Base-by-base conservation (phyloP, 30 jellyfish, hydroid and myxozoan species). In the Aurelia coerulea region DNA sequence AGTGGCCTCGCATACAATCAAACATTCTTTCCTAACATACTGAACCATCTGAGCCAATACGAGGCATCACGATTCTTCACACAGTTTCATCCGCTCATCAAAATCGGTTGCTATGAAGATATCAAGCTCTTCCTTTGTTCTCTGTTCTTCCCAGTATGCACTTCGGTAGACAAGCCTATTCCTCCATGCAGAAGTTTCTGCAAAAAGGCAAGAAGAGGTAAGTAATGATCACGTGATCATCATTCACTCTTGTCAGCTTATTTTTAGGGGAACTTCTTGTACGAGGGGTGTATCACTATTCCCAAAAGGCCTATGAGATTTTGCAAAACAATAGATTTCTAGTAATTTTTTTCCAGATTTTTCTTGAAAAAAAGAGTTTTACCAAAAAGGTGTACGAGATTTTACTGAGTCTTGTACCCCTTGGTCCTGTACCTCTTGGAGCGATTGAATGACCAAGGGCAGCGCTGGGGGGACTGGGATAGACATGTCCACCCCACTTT, bases 141-240 rank as follows among this genome's bases (percentile, higher is more conserved):
- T 39, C 51, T 88, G 31, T 88, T 62, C 79, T 80, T 88, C 23
- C 97, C 97, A 0, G 88, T 88, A 42, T 88, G 97, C 84, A 88
- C 97, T 16, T 51, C 18, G 5, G n/a, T 67, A 59, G 52, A 72
- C 41, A 41, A 68, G 64, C 92, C 97, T 19, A 54, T 88, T 15
- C 81, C 73, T 69, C 97, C 97, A 12, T 88, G 97, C 76, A 63
- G 97, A 35, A 65, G 76, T 4, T 58, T 88, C 7, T 88, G 97
- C 89, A 71, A 63, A 56, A 79, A 66, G 63, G 97, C 97, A 14
- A 88, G 74, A 64, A 79, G 56, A 53, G 95, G 91, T 81, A 46
- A 60, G 75, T 15, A 33, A 16, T 10, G 6, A 6, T 33, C 6
- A 6, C 16, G 11, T 59, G 31, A 65, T 23, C 34, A 12, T 34